Evolutionary conservation across 2,113 vertebrate genomes (phyloP), one percentile per base, ranked within the genome.

Genomic region (Cinclus mexicanus): DNA sequence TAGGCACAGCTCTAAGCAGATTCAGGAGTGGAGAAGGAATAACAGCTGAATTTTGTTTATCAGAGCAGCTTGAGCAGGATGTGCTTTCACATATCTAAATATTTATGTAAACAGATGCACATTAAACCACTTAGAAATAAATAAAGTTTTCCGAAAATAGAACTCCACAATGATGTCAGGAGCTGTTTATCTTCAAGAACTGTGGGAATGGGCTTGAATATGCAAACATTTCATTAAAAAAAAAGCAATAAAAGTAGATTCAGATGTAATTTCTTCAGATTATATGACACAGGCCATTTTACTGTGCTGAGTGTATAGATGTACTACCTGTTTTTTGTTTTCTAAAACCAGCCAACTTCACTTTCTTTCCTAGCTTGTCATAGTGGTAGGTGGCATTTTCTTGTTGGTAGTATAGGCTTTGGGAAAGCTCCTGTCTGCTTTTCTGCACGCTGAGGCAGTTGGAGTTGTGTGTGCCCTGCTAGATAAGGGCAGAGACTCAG

Each of bases 51-150:
- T 94, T 85, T 67, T 97, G 93, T 96, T 97, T 97, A 95, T 96
- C 86, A 87, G 94, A 92, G 44, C 68, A 79, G 91, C 68, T 82
- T 53, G 50, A 91, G 91, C 94, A 97, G 95, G 95, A 97, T 95
- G 95, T 95, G 86, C 78, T 87, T 94, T 94, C 90, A 78, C 70
- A 60, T 92, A 93, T 88, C 93, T 95, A 97, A 97, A 96, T 96
- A 95, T 97, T 97, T 97, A 92, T 95, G 95, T 94, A 96, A 96
- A 95, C 94, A 97, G 80, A 95, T 96, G 90, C 94, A 88, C 94
- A 94, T 95, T 95, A 93, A 97, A 91, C 83, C 93, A 92, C 94
- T 94, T 92, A 83, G 89, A 96, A 97, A 96, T 96, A 97, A 97
- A 96, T 95, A 95, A 87, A 79, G 12, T 64, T 93, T 92, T 92